phyloP scores from a whole-genome alignment of 2,888 invertebrate genomes.

The Zygaena filipendulae region DNA sequence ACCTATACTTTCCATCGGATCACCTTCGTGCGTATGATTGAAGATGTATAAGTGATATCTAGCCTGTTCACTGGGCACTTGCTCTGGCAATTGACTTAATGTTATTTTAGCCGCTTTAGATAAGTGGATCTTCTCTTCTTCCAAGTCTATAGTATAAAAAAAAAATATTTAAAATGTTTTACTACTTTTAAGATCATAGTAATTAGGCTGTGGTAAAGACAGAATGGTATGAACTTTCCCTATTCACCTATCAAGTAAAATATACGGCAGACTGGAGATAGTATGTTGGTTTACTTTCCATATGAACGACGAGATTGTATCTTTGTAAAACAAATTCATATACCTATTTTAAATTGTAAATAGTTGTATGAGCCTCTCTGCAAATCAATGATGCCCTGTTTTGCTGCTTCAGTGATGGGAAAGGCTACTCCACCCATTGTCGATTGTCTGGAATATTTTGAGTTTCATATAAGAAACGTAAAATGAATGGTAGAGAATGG shows the following conservation, averaged over 20 bases:
- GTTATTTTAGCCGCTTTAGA: constrained; percentile 77
- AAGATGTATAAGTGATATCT: constrained; percentile 93
- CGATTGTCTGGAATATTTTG: constrained; percentile 73
- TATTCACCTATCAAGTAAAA: no score
- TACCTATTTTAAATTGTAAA: constrained; percentile 88
- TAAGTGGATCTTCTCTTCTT: constrained; percentile 88
- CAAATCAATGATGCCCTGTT: constrained; percentile 79
- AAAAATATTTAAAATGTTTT: constrained; percentile 1
- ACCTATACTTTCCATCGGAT: constrained; percentile 87
- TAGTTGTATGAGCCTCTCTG: constrained; percentile 83
- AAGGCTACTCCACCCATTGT: constrained; percentile 92
- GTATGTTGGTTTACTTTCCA: no score
- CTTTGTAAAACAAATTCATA: no score
- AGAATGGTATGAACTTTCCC: no score
- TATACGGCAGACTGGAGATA: no score
- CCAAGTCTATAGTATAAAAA: constrained; percentile 71
- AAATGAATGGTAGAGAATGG: no score
- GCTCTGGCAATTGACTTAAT: constrained; percentile 75
- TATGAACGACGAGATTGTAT: no score
- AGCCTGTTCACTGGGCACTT: constrained; percentile 86
- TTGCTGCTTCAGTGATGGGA: constrained; percentile 86
- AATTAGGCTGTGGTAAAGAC: no score
- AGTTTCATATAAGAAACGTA: no score
- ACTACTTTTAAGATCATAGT: neutral
- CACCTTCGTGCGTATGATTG: constrained; percentile 93